phyloP scores from a whole-genome alignment of 2,888 invertebrate genomes.

The Escarpia spicata region DNA sequence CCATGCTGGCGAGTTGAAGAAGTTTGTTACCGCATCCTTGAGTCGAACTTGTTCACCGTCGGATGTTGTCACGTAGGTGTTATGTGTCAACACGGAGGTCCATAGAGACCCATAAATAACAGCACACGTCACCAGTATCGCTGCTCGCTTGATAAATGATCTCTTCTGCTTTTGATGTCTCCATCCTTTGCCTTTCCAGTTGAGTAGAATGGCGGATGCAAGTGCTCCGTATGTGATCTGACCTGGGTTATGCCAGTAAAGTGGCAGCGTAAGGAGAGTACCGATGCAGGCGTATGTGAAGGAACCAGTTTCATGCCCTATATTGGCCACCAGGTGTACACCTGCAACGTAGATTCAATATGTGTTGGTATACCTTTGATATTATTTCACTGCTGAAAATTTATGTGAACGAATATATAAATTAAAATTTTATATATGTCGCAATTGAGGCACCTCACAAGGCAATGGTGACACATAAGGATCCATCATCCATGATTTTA shows the following conservation, averaged over 20 bases:
- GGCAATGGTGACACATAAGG: too few relatives aligned
- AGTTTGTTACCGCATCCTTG: slow-evolving; percentile 87
- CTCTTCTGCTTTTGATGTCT: background rate
- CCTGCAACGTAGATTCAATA: slow-evolving; percentile 70
- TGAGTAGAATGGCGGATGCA: slow-evolving; percentile 62
- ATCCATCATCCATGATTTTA: too few relatives aligned
- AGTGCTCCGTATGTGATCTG: slow-evolving; percentile 43
- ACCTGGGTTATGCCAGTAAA: slow-evolving; percentile 60
- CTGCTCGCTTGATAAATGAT: slow-evolving; percentile 66
- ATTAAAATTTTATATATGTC: background rate
- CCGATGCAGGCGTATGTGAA: slow-evolving; percentile 77
- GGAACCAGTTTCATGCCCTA: slow-evolving; percentile 82
- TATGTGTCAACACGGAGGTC: slow-evolving; percentile 78
- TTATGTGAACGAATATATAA: background rate
- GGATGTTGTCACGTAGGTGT: slow-evolving; percentile 68
- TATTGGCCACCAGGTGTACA: slow-evolving; percentile 89
- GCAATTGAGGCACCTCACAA: background rate
- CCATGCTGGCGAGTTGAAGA: slow-evolving; percentile 81
- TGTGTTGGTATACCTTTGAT: background rate
- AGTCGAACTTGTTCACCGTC: slow-evolving; percentile 86
- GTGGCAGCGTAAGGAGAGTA: slow-evolving; percentile 76
- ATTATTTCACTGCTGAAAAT: background rate
- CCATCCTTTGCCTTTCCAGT: slow-evolving; percentile 83
- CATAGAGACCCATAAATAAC: slow-evolving; percentile 78
- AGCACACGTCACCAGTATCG: slow-evolving; percentile 73